Conservation (phyloP, 2,113 vertebrate species). For the Nycticorax nycticorax region DNA sequence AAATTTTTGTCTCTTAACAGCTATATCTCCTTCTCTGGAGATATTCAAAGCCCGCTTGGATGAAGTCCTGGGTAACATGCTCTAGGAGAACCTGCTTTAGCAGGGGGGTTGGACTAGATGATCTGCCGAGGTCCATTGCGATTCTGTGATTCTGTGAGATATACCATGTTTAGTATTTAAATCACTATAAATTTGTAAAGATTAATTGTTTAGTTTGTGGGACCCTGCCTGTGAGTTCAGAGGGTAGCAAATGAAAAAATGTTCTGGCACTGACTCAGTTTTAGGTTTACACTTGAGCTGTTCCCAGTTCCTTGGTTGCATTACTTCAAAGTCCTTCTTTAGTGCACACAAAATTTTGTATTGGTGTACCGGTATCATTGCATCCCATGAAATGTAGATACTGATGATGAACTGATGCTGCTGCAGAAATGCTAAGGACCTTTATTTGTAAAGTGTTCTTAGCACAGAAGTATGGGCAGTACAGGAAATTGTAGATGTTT, state of each 20-base stretch:
- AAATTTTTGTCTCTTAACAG: neutral
- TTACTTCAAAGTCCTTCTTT: neutral
- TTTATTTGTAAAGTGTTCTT: neutral
- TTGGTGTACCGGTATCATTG: accelerated
- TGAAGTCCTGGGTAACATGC: too few relatives aligned
- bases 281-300: neutral
- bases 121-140: too few relatives aligned
- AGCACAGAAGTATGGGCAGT: neutral
- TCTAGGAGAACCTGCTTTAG: too few relatives aligned
- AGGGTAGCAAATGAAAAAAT: neutral
- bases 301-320: neutral
- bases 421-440: neutral
- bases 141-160: too few relatives aligned
- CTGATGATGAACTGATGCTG: neutral
- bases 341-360: neutral
- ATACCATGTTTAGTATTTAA: neutral
- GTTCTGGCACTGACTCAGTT: neutral
- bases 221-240: neutral
- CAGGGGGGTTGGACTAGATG: too few relatives aligned
- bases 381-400: neutral
- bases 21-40: too few relatives aligned
- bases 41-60: too few relatives aligned
- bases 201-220: neutral
- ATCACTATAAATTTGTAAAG: neutral
- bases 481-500: neutral